A percentile compares a stretch with the other conserved stretches of the same genome.
Conservation (phyloP, 2,113 vertebrate species). For the Cranoglanis bouderius region DNA sequence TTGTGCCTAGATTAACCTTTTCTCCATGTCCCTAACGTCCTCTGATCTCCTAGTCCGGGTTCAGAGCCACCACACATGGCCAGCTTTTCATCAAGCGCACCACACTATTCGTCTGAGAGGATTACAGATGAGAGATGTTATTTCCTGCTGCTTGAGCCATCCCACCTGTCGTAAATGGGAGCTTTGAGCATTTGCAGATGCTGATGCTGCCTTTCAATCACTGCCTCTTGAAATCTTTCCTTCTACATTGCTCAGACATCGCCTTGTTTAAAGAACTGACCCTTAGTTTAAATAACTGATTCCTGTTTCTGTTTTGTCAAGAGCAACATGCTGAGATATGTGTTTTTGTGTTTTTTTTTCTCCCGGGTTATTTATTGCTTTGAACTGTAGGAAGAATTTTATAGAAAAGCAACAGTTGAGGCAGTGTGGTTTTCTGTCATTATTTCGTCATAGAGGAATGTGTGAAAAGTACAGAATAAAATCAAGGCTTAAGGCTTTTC, state of each 20-base stretch:
- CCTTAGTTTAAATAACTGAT: constrained; percentile 12
- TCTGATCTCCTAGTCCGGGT: not conserved
- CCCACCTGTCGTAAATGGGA: constrained; percentile 28
- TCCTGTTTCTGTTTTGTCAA: constrained; percentile 9
- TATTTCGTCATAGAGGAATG: constrained; percentile 9
- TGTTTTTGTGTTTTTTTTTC: not conserved
- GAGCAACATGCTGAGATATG: not conserved
- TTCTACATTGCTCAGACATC: not conserved
- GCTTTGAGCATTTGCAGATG: constrained; percentile 9
- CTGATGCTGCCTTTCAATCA: constrained; percentile 1
- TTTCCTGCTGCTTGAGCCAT: constrained; percentile 34
- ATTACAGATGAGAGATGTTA: constrained; percentile 40
- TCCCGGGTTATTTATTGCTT: not conserved
- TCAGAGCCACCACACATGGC: constrained; percentile 17
- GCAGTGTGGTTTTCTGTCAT: not conserved
- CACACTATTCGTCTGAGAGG: constrained; percentile 6
- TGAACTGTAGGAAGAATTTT: not conserved
- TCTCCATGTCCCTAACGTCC: not conserved
- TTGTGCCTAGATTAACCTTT: not conserved
- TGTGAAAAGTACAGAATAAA: not conserved
- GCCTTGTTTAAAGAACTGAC: not conserved
- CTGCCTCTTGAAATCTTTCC: not conserved
- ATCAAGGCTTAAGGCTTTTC: constrained; percentile 1
- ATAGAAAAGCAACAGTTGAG: constrained; percentile 3
- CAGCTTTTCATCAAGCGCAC: constrained; percentile 31